Evolutionary conservation across 1,140 invertebrate species (phyloP), one percentile per base, ranked within the genome.

Genomic region (Drosophila serrata): DNA sequence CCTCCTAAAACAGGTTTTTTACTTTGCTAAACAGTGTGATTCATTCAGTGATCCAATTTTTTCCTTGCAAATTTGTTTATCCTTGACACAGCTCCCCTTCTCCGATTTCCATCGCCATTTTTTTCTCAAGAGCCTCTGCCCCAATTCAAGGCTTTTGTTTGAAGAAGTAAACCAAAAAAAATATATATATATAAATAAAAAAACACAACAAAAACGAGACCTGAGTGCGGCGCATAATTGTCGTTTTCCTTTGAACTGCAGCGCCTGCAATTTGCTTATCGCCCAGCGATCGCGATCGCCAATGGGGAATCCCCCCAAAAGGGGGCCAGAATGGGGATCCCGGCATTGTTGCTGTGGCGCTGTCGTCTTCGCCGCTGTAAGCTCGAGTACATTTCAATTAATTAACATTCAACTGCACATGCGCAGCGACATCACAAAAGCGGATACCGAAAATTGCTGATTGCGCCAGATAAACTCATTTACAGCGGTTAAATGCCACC

Each of bases 211-310:
- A 8, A 31, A 69, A 58, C 27, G 65, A 72, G 65, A 72, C 69
- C 68, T 72, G 69, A 72, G 69, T 72, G 85, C 82, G 85, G 88
- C 85, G 85, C 85, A 85, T 90, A 90, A 90, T 90, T 90, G 81
- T 74, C 62, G 85, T 81, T 90, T 90, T 90, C 64, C 90, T 92
- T 91, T 92, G 85, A 91, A 87, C 82, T 87, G 74, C 78, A 90
- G 82, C 90, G 90, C 80, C 85, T 79, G 82, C 90, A 92, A 91
- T 91, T 92, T 91, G 90, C 90, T 92, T 92, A 92, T 92, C 90
- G 82, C 70, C 78, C 48, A 63, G 8, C 60, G 85, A 90, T 90
- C 85, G 75, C 81, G 64, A 88, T 88, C 80, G 80, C 76, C 79
- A 81, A 79, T 82, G 74, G 74, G 82, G 78, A 81, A 81, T 73